A percentile compares a stretch with the other conserved stretches of the same genome.
These are phyloP conservation scores for Neosalanx taihuensis DNA, from an alignment of 2,797 vertebrate genomes.

Conservation along the genomic window DNA sequence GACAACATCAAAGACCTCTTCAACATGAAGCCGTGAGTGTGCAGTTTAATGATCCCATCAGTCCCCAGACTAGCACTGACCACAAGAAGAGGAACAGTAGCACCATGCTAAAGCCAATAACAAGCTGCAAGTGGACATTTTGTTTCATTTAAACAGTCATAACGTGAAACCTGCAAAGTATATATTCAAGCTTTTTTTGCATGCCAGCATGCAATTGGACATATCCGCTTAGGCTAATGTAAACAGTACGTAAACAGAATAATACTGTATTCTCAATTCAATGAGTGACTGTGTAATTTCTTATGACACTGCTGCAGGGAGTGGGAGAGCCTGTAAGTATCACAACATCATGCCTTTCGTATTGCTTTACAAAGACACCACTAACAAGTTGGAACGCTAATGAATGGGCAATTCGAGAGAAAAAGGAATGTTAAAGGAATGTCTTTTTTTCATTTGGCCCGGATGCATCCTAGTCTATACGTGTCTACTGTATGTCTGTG, in stretches of 20 bases:
- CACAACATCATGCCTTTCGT: constrained; percentile 5
- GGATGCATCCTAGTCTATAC: too few relatives aligned
- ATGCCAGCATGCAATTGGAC: background rate
- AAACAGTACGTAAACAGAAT: background rate
- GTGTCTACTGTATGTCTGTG: background rate
- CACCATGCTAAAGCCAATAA: background rate
- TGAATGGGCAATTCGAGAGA: background rate
- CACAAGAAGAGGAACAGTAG: background rate
- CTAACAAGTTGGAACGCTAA: background rate
- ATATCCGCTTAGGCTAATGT: background rate
- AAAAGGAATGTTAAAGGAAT: background rate
- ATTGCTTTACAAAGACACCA: background rate
- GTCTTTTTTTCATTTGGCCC: too few relatives aligned
- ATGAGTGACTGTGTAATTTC: constrained; percentile 38
- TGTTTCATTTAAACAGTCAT: background rate
- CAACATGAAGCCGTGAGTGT: constrained; percentile 96
- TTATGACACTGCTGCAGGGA: constrained; percentile 81
- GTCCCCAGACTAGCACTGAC: background rate
- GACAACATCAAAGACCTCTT: constrained; percentile 89
- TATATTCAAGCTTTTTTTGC: background rate
- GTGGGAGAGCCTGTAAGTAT: constrained; percentile 96
- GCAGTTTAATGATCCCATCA: background rate
- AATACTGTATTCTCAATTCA: background rate
- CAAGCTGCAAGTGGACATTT: background rate
- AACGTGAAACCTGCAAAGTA: too few relatives aligned